Evolutionary conservation across 2,797 vertebrate genomes (phyloP), one percentile per base, ranked within the genome.

Genomic region (Lagorchestes hirsutus): DNA sequence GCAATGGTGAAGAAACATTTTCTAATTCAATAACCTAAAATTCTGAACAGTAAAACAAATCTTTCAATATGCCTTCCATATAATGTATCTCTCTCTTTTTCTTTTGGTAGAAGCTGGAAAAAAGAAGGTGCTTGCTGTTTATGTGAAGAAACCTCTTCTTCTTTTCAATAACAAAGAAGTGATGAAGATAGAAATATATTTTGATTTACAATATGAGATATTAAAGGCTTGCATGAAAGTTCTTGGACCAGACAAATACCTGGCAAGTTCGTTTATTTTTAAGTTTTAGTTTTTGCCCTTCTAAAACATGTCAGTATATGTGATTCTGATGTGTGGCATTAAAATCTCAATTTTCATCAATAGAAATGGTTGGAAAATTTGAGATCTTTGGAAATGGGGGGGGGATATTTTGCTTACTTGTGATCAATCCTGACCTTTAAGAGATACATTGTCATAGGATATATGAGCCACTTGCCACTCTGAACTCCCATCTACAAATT

Each of bases 171-270:
- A 97, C 92, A 98, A 90, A 93, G 98, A 98, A 97, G 99, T 97
- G 90, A 98, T 97, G 90, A 99, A 97, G 40, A 95, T 99, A 59
- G 98, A 99, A 98, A 98, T 99, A 95, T 96, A 93, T 92, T 99
- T 99, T 96, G 98, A 98, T 90, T 90, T 97, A 0, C 93, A 99
- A 50, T 98, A 99, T 96, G 98, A 98, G 57, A 96, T 98, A 67
- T 91, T 97, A 28, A 96, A 57, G 67, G 90, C 97, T 57, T 96
- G 99, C 46, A 55, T 55, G 24, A 98, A 95, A 96, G 98, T 99
- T 62, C 98, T 99, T 93, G 98, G 98, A 97, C 98, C 98, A 52
- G 98, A 98, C n/a, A 98, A 97, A 96, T 91, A 98, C 90, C 96
- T 98, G 98, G 98, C 96, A 98, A 97, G 93, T 55, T 93, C 50